Conservation (phyloP, 2,888 invertebrate species). For the Xestia xanthographa region DNA sequence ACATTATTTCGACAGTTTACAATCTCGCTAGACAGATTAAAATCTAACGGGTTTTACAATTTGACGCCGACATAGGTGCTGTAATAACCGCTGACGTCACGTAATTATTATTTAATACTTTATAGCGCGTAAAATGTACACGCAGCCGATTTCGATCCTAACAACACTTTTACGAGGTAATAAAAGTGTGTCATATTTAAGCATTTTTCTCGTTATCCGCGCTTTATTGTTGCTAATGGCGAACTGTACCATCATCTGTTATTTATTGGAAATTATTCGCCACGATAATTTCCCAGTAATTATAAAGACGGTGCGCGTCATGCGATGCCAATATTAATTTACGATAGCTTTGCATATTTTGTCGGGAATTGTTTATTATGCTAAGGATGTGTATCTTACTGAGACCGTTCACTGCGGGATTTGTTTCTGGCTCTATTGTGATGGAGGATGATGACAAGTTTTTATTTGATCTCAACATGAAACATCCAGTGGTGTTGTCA, state of each 20-base stretch:
- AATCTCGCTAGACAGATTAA: too few species aligned
- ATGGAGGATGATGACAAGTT: not conserved
- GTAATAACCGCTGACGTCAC: slow-evolving; percentile 45
- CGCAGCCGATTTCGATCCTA: slow-evolving; percentile 66
- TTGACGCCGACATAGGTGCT: not conserved
- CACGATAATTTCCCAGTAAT: slow-evolving; percentile 60
- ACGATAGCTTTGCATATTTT: slow-evolving; percentile 37
- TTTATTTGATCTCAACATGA: slow-evolving; percentile 5
- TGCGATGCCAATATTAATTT: slow-evolving; percentile 32
- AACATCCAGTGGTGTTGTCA: slow-evolving; percentile 1
- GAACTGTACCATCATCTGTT: slow-evolving; percentile 65
- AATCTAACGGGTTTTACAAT: too few species aligned
- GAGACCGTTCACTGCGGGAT: not conserved
- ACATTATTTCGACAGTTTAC: too few species aligned
- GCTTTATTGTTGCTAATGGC: slow-evolving; percentile 68
- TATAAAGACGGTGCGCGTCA: slow-evolving; percentile 41
- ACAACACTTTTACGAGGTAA: slow-evolving; percentile 71
- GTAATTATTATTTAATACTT: slow-evolving; percentile 69
- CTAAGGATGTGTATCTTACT: slow-evolving; percentile 22
- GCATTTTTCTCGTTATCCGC: slow-evolving; percentile 64
- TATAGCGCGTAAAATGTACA: slow-evolving; percentile 65
- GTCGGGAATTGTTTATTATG: slow-evolving; percentile 19
- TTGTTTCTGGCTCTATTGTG: not conserved
- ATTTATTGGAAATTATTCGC: slow-evolving; percentile 71
- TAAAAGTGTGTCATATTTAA: slow-evolving; percentile 70